Evolutionary conservation across 2,113 vertebrate species (phyloP).

Genomic region (Archilochus colubris): DNA sequence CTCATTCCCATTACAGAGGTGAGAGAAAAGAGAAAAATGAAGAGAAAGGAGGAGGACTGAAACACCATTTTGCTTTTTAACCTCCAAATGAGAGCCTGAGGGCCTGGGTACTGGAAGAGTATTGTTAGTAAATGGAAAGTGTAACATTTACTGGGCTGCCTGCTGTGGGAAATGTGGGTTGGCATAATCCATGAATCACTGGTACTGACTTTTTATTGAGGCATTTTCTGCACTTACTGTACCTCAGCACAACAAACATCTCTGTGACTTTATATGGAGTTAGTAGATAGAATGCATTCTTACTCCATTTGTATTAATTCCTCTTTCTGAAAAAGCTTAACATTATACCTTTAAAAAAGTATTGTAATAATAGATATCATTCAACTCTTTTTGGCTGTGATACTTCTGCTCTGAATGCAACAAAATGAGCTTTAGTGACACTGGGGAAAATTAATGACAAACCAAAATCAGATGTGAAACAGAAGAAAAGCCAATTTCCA

Average conservation of each 20-base stretch:
- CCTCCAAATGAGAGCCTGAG: background rate
- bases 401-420: background rate
- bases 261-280: background rate
- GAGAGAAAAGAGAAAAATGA: background rate
- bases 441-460: background rate
- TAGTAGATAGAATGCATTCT: background rate
- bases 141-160: background rate
- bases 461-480: background rate
- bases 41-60: background rate
- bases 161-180: background rate
- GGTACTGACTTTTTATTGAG: background rate
- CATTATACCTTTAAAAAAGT: background rate
- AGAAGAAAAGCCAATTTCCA: background rate
- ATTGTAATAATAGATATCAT: background rate
- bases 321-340: background rate
- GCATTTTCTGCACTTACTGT: background rate
- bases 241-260: background rate
- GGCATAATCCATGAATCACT: background rate
- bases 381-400: background rate
- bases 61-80: background rate
- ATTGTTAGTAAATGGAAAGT: background rate
- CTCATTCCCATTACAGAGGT: background rate
- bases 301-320: background rate
- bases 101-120: background rate
- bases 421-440: background rate